Conservation (phyloP, 2,113 vertebrate genomes). For the Indri indri region DNA sequence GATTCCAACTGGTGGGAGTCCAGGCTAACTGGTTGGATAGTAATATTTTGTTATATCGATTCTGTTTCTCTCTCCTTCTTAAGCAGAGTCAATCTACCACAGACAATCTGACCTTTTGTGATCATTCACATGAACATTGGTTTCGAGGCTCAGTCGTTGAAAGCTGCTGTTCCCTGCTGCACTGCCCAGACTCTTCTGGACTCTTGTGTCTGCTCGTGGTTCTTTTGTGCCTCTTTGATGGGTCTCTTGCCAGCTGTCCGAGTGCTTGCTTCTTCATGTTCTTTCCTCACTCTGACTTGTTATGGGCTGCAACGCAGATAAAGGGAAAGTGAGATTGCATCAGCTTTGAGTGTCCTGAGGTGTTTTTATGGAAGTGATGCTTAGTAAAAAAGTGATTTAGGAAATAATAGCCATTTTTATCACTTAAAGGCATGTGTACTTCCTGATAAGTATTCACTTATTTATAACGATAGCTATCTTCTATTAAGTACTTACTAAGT, state of each 20-base stretch:
- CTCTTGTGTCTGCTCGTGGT: neutral
- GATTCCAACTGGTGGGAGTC: neutral
- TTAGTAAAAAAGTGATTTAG: neutral
- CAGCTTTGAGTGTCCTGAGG: neutral
- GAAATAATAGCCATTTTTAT: neutral
- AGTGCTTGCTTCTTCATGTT: neutral
- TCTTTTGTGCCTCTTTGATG: neutral
- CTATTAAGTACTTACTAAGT: neutral
- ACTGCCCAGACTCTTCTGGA: neutral
- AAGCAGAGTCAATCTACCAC: fast-evolving
- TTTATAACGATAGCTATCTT: neutral
- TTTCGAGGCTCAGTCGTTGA: neutral
- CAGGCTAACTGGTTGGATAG: neutral
- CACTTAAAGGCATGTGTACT: neutral
- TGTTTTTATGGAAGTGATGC: neutral
- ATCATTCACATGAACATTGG: neutral
- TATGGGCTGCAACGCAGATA: neutral
- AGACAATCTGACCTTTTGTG: neutral
- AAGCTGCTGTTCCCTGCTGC: fast-evolving
- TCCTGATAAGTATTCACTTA: neutral
- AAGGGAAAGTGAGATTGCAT: neutral
- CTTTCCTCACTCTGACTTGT: neutral
- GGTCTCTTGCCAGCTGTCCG: neutral
- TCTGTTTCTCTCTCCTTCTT: neutral
- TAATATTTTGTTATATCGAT: neutral